Base-by-base conservation (phyloP, 2,797 vertebrate species). In the Euthynnus affinis region DNA sequence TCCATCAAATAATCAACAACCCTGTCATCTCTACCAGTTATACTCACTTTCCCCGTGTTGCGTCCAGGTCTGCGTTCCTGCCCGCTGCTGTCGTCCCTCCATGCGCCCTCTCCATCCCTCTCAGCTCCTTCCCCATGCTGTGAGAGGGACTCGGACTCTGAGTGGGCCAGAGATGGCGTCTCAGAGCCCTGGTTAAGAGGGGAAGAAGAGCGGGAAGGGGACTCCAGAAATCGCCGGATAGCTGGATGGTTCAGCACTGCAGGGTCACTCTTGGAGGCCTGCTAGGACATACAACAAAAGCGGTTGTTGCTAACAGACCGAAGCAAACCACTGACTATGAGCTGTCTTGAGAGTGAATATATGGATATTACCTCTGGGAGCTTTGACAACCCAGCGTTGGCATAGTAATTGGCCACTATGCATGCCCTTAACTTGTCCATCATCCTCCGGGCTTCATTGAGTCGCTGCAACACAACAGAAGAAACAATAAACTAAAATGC, bases 371-470 rank as follows among this genome's bases (percentile, higher is more conserved):
- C 98, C 96, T 99, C 98, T 78, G 96, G 95, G 75, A 95, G 91
- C 93, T 97, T 99, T 46, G 97, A 93, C 74, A 97, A 92, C 51
- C 97, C 97, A 44, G 98, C 96, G 73, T 94, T 99, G 3, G 98
- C 98, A 1, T 98, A 99, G 85, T 99, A 99, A 93, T 98, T 99
- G 22, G 98, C 98, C 83, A 99, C 98, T 72, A 99, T 99, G 83
- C 98, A 99, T 78, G 98, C 98, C 73, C 98, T 96, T 32, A 99
- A 93, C 89, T 99, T 99, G 93, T 99, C 98, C 98, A 99, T 99
- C 98, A 99, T 99, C 89, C 97, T 97, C 83, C 98, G 96, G 46
- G 98, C 98, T 91, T 99, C 98, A 84, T 97, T 97, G 71, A 99
- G 95, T 51, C 98, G 96, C 98, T 99, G 88, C 52, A 80, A 72